These are phyloP conservation scores for Macropis europaea DNA, from an alignment of 2,888 invertebrate species.

Conservation along the genomic window DNA sequence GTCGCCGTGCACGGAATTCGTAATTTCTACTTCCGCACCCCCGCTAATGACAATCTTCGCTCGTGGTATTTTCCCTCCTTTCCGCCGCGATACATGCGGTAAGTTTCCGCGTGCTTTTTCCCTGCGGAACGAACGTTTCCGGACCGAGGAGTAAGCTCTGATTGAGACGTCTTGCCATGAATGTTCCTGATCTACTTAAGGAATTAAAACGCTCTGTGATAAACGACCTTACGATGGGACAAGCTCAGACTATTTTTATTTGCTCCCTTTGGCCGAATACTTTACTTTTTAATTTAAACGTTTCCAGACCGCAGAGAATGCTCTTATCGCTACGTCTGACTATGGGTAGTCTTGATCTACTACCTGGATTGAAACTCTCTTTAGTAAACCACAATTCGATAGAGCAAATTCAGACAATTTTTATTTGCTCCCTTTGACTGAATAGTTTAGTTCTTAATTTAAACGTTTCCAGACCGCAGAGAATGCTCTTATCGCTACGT, in stretches of 20 bases:
- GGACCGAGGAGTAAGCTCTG: not conserved
- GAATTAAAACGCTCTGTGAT: not conserved
- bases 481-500: not conserved
- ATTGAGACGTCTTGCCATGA: not conserved
- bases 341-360: not conserved
- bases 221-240: too few species aligned
- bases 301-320: not conserved
- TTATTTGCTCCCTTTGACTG: too few species aligned
- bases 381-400: too few species aligned
- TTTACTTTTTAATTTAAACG: not conserved
- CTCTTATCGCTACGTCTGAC: not conserved
- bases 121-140: not conserved
- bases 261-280: too few species aligned
- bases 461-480: not conserved
- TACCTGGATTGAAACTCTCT: not conserved
- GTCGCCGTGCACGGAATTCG: not conserved
- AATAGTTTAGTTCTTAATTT: too few species aligned
- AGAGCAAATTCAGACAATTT: too few species aligned
- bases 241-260: not conserved
- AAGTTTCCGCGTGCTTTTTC: not conserved
- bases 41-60: conserved; percentile 8
- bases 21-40: not conserved
- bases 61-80: not conserved
- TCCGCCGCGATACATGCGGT: not conserved
- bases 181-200: not conserved